These are phyloP conservation scores for Orestias chungarensis DNA, from an alignment of 2,797 vertebrate species.

Conservation along the genomic window DNA sequence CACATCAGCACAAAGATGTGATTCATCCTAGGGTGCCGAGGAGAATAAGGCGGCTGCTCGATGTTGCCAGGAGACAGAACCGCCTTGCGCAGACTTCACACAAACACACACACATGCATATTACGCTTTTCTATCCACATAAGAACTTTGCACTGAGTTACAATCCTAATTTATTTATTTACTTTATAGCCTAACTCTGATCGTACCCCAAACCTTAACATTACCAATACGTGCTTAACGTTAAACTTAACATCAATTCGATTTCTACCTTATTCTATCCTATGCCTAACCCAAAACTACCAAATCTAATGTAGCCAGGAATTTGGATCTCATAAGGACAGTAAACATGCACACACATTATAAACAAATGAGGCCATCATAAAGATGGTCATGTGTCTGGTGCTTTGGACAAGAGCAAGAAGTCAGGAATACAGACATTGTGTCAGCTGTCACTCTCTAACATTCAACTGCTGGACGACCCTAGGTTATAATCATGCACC, in stretches of 20 bases:
- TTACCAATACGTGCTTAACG: too few species aligned
- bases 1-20: slow-evolving; percentile 63
- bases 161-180: too few species aligned
- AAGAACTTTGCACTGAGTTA: too few species aligned
- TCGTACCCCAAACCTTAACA: too few species aligned
- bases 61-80: slow-evolving; percentile 75
- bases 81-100: slow-evolving; percentile 61
- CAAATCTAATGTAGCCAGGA: too few species aligned
- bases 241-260: too few species aligned
- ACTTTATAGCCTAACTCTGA: too few species aligned
- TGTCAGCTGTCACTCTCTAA: slow-evolving; percentile 29
- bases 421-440: slow-evolving; percentile 8
- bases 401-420: slow-evolving; percentile 36
- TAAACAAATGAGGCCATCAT: slow-evolving; percentile 38
- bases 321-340: too few species aligned
- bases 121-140: too few species aligned
- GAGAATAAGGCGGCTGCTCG: slow-evolving; percentile 37
- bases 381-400: slow-evolving; percentile 50
- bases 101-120: neutral
- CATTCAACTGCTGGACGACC: slow-evolving; percentile 12
- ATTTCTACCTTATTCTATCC: too few species aligned
- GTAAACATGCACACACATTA: slow-evolving; percentile 20
- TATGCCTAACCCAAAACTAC: too few species aligned
- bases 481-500: neutral
- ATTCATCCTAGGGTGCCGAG: slow-evolving; percentile 60